Conservation (phyloP, 2,888 invertebrate genomes). For the Hypomecis punctinalis region DNA sequence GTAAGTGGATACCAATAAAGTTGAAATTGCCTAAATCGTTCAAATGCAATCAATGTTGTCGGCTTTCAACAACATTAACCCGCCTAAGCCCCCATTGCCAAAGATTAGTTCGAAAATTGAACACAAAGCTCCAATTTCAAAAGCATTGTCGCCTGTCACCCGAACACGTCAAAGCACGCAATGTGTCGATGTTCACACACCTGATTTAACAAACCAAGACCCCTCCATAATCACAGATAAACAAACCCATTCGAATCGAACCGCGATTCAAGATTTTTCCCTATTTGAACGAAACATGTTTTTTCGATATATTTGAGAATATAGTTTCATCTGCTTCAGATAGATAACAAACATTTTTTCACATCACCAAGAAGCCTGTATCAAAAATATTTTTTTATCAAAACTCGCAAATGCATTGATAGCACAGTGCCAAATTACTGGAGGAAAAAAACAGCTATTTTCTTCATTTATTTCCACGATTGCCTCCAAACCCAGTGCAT, state of each 20-base stretch:
- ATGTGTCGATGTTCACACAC: slow-evolving; percentile 41
- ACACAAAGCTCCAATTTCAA: slow-evolving; percentile 32
- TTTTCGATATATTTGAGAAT: not conserved
- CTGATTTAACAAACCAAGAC: slow-evolving; percentile 43
- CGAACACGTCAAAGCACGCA: slow-evolving; percentile 22
- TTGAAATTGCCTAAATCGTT: slow-evolving; percentile 2
- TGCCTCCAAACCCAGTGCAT: too few species aligned
- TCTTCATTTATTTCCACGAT: too few species aligned
- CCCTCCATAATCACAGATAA: slow-evolving; percentile 29
- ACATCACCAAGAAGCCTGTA: too few species aligned
- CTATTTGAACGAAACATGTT: slow-evolving; percentile 20
- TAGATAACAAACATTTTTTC: too few species aligned
- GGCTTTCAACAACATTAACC: slow-evolving; percentile 8
- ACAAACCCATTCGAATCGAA: slow-evolving; percentile 24
- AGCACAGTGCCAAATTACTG: too few species aligned
- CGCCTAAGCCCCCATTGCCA: slow-evolving; percentile 16
- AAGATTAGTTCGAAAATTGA: slow-evolving; percentile 29
- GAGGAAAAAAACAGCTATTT: too few species aligned
- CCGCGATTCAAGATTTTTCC: slow-evolving; percentile 15
- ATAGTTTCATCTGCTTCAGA: not conserved
- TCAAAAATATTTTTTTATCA: too few species aligned
- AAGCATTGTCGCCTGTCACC: slow-evolving; percentile 23
- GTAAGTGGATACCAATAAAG: not conserved
- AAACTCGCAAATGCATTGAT: too few species aligned
- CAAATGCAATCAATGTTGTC: slow-evolving; percentile 9